Percentiles rank a stretch among this genome's conserved stretches.
These are phyloP conservation scores for Zapus hudsonius DNA, from an alignment of 2,113 vertebrate species.

Conservation along the genomic window DNA sequence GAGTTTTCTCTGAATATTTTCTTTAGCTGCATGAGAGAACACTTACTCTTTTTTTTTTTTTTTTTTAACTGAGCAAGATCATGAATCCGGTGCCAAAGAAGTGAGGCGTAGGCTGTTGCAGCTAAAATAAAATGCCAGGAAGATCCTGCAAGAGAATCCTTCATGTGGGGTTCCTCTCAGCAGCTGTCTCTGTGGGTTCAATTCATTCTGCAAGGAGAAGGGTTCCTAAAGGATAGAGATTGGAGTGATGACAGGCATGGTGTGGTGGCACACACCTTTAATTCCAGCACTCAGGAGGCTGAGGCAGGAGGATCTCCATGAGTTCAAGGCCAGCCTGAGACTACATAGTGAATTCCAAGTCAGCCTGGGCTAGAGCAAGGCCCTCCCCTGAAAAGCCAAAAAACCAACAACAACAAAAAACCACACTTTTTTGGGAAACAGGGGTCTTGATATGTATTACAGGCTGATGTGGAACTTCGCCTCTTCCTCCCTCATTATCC, in stretches of 20 bases:
- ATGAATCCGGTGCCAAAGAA: background rate
- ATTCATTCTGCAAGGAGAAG: background rate
- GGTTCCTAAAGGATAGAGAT: rapidly evolving
- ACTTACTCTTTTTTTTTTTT: background rate
- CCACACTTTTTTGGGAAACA: background rate
- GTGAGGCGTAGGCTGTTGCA: background rate
- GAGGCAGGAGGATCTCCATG: too few species aligned
- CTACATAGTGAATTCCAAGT: too few species aligned
- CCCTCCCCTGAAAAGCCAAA: too few species aligned
- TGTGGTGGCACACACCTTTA: too few species aligned
- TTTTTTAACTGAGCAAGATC: background rate
- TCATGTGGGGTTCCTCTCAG: background rate
- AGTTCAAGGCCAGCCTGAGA: too few species aligned
- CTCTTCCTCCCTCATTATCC: background rate
- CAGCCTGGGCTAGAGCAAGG: too few species aligned
- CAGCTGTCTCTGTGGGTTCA: background rate
- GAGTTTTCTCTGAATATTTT: background rate
- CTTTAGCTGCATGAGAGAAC: background rate
- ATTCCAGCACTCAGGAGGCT: too few species aligned
- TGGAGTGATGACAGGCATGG: background rate
- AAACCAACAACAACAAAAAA: too few species aligned
- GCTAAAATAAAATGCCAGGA: background rate
- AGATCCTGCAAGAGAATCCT: background rate
- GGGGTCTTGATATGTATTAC: background rate
- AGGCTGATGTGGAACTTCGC: background rate